Evolutionary conservation across 2,797 vertebrate species (phyloP), one percentile per base, ranked within the genome.

Genomic region (Nannoperca australis): DNA sequence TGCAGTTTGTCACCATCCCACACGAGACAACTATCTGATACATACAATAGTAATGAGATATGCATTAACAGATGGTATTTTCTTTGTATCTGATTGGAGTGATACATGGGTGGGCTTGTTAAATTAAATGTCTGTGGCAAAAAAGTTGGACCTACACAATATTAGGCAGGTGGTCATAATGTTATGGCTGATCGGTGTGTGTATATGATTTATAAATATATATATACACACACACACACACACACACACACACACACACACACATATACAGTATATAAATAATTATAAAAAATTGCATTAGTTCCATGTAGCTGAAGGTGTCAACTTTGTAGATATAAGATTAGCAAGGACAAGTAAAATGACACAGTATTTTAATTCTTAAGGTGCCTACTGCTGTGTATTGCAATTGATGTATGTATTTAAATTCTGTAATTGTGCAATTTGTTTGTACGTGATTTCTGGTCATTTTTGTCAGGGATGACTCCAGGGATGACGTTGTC

Each of bases 31-130:
- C 34, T 32, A 42, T 66, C 70, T 67, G 15, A 51, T 76, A 10
- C 72, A 60, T 70, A 49, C 45, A 70, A 40, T 69, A 74, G 62
- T 73, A 83, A 71, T 78, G 63, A 78, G 58, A 55, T 42, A 1
- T 59, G 56, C 50, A 32, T 59, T 44, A 80, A 27, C 85, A 87
- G 84, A 87, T 88, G 88, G 74, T 74, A 53, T 74, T 76, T 61
- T 73, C 36, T 79, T 75, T 85, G 85, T 88, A 49, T 83, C 17
- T 18, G 38, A 62, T 45, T 27, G 11, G 1, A 62, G 24, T 42
- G 50, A 56, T 74, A 22, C 58, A 51, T 13, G 63, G 49, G 49
- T 49, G 55, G 50, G 60, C 51, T 69, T 55, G 47, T 63, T 69
- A 27, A 27, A 27, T 27, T 27, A 27, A 27, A 27, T 27, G 24